A percentile compares a stretch with the other conserved stretches of the same genome.
Evolutionary conservation across 2,797 vertebrate species (phyloP).

Genomic region (Borostomias antarcticus): DNA sequence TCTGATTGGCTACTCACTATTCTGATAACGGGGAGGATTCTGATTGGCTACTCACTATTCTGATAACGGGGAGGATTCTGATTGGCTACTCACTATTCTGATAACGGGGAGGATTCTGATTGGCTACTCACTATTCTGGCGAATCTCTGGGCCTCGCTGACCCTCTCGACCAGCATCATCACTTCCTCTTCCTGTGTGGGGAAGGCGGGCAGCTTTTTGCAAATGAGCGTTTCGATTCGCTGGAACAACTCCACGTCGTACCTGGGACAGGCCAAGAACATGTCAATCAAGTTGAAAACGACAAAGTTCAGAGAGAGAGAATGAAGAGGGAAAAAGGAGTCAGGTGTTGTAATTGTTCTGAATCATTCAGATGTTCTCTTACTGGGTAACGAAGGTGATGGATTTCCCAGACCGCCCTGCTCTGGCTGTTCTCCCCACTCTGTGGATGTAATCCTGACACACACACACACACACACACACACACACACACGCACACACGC

Average conservation of each 20-base stretch:
- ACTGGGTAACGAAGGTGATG: slow-evolving; percentile 98
- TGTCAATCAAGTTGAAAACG: neutral
- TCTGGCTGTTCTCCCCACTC: slow-evolving; percentile 94
- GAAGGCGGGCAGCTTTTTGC: slow-evolving; percentile 94
- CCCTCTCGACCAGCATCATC: slow-evolving; percentile 96
- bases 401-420: slow-evolving; percentile 95
- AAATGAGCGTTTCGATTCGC: slow-evolving; percentile 92
- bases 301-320: neutral
- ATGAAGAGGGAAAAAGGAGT: neutral
- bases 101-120: neutral
- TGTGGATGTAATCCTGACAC: slow-evolving; percentile 94
- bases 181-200: slow-evolving; percentile 95
- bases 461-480: neutral
- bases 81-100: neutral
- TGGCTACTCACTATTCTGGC: slow-evolving; percentile 84
- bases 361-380: slow-evolving; percentile 59
- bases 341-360: neutral
- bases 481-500: no score
- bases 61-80: no score
- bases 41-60: no score
- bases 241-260: slow-evolving; percentile 98
- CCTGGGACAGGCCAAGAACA: slow-evolving; percentile 61
- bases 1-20: no score
- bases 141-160: slow-evolving; percentile 93
- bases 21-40: no score